Evolutionary conservation across 2,888 invertebrate species (phyloP).

Genomic region (Erebia ligea): DNA sequence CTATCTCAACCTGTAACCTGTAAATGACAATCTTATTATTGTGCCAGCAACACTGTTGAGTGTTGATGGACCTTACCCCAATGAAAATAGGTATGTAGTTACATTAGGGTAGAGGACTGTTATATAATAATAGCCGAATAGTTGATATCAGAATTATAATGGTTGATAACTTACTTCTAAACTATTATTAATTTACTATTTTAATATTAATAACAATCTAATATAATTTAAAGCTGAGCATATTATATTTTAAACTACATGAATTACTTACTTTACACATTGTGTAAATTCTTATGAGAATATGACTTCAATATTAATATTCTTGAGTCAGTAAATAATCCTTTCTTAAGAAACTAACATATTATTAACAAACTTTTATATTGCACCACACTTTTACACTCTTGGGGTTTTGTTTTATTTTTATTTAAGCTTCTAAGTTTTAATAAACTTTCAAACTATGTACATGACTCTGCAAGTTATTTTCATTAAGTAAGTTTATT

Average conservation of each 20-base stretch:
- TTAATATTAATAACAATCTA: neutral
- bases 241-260: too few relatives aligned
- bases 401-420: constrained; percentile 7
- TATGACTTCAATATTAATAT: neutral
- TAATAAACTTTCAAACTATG: constrained; percentile 5
- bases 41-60: neutral
- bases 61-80: neutral
- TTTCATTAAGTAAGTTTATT: neutral
- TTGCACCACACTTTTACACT: constrained; percentile 12
- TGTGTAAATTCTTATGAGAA: neutral
- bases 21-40: neutral
- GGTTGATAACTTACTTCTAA: neutral
- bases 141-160: too few relatives aligned
- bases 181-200: neutral
- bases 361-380: constrained; percentile 17
- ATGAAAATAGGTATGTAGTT: too few relatives aligned
- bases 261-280: neutral
- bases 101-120: neutral
- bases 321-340: constrained; percentile 5
- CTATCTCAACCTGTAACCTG: too few relatives aligned
- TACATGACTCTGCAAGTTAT: neutral
- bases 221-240: too few relatives aligned
- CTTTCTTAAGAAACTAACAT: constrained; percentile 7
- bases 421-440: constrained; percentile 8
- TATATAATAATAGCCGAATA: neutral